Evolutionary conservation across 2,888 invertebrate genomes (phyloP).

Genomic region (Pantelozetes paolii): DNA sequence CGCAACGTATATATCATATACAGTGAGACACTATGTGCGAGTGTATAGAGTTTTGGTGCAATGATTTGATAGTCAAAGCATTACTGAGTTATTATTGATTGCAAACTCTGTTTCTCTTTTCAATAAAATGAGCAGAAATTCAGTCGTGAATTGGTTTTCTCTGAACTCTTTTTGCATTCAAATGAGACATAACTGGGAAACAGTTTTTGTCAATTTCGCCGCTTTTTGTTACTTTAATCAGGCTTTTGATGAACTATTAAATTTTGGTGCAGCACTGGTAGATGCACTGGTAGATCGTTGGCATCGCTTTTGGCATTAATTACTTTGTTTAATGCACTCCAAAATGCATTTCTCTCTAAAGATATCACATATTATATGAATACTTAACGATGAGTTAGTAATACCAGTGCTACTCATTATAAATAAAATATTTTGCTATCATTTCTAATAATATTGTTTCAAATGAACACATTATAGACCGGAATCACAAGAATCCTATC

Average conservation of each 20-base stretch:
- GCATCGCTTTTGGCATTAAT: conserved; percentile 15
- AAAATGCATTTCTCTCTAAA: conserved; percentile 21
- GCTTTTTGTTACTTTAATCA: neutral
- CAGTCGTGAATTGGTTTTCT: neutral
- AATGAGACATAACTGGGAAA: neutral
- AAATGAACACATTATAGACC: conserved; percentile 14
- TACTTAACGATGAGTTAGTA: neutral
- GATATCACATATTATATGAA: neutral
- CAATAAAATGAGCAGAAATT: neutral
- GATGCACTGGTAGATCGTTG: neutral
- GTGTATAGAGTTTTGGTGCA: too few relatives aligned
- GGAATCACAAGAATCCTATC: conserved; percentile 8
- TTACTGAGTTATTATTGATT: neutral
- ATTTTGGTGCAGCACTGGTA: neutral
- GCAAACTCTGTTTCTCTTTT: too few relatives aligned
- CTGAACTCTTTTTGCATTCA: conserved; percentile 13
- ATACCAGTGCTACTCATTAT: neutral
- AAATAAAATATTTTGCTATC: conserved; percentile 23
- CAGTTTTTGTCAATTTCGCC: neutral
- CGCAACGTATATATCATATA: too few relatives aligned
- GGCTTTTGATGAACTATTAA: neutral
- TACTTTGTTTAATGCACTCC: neutral
- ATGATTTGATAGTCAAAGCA: too few relatives aligned
- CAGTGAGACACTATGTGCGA: too few relatives aligned
- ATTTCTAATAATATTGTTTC: conserved; percentile 19